These are phyloP conservation scores for Xenus cinereus DNA, from an alignment of 2,113 vertebrate species.

Conservation along the genomic window DNA sequence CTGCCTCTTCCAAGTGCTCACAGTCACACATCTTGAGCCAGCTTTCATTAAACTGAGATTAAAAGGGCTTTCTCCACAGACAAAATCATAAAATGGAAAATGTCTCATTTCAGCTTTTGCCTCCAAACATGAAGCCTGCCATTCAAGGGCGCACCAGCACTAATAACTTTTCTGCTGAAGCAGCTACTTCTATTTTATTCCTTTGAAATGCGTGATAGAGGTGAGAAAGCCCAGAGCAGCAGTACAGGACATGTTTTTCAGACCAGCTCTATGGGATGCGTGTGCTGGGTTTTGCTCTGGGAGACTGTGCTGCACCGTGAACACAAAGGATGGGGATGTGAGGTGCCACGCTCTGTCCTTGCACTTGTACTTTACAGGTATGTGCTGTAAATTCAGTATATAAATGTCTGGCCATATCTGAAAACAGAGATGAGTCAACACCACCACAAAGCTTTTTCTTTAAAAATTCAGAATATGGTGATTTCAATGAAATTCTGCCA, in stretches of 20 bases:
- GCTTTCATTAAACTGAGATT: slow-evolving; percentile 52
- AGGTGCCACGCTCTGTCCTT: neutral
- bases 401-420: neutral
- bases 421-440: neutral
- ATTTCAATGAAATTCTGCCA: neutral
- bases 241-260: neutral
- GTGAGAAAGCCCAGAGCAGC: neutral
- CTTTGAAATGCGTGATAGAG: neutral
- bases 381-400: neutral
- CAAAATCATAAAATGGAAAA: slow-evolving; percentile 15
- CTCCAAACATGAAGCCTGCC: neutral
- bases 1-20: neutral
- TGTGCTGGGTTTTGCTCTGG: neutral
- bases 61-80: slow-evolving; percentile 14
- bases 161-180: slow-evolving; percentile 29
- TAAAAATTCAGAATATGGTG: neutral
- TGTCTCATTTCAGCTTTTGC: slow-evolving; percentile 29
- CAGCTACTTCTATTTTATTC: neutral
- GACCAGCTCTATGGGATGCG: rapidly evolving
- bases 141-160: neutral
- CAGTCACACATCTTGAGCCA: neutral
- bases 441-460: neutral
- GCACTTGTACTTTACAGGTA: neutral
- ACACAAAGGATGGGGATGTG: neutral
- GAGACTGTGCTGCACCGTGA: neutral